Conservation (phyloP, 2,888 invertebrate species). For the Bimastos eiseni region DNA sequence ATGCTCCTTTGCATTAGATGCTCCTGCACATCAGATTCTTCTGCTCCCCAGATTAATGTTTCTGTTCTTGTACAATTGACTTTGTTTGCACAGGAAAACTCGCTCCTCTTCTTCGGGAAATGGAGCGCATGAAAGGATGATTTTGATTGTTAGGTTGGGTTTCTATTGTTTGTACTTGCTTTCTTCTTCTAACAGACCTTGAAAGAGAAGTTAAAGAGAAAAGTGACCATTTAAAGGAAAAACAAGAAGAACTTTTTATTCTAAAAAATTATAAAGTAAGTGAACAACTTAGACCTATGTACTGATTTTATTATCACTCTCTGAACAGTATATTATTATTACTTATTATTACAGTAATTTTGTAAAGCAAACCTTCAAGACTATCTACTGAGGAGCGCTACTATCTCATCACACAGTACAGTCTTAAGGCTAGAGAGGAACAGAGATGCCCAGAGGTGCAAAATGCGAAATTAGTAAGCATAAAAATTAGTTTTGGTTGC, state of each 20-base stretch:
- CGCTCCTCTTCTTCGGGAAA: no score
- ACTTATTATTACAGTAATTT: neutral
- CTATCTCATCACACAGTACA: no score
- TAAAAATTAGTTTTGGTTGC: no score
- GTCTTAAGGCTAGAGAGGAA: no score
- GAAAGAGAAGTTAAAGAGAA: neutral
- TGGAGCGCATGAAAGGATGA: neutral
- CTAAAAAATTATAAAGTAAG: conserved; percentile 19
- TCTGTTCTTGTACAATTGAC: no score
- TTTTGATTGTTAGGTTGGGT: neutral
- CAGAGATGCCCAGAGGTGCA: no score
- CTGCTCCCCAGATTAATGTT: no score
- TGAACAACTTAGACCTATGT: neutral
- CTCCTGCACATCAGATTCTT: no score
- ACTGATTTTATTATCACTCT: neutral
- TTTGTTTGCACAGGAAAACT: neutral
- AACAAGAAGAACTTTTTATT: conserved; percentile 14
- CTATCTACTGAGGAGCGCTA: no score
- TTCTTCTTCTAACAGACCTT: neutral
- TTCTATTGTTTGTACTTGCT: neutral
- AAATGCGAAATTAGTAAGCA: no score
- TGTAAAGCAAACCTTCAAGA: no score
- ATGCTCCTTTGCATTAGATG: no score
- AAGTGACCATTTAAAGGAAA: neutral
- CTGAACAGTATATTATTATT: neutral